Percentiles rank a stretch among this genome's conserved stretches.
Evolutionary conservation across 2,797 vertebrate species (phyloP).

Genomic region (Chaenodraco wilsoni): DNA sequence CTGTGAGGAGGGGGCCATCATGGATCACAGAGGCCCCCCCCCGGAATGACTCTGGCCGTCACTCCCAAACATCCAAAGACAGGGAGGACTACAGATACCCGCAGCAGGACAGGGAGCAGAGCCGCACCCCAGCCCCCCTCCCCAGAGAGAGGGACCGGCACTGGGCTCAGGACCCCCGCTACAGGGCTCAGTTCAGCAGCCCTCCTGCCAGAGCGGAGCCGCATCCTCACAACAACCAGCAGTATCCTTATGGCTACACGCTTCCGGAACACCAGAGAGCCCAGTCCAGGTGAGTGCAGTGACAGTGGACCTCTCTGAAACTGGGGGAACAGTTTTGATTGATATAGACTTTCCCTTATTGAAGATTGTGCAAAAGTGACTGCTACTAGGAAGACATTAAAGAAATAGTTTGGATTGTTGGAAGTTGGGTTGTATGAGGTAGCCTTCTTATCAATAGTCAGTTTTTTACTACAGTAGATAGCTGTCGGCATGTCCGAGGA

Average conservation of each 20-base stretch:
- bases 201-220: slow-evolving; percentile 59
- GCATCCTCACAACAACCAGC: slow-evolving; percentile 54
- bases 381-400: neutral
- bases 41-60: slow-evolving; percentile 42
- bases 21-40: slow-evolving; percentile 74
- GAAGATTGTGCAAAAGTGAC: neutral
- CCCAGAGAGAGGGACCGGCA: slow-evolving; percentile 61
- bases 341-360: neutral
- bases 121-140: slow-evolving; percentile 40
- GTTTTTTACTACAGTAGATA: too few relatives aligned
- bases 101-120: slow-evolving; percentile 55
- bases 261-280: slow-evolving; percentile 58
- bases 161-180: slow-evolving; percentile 62
- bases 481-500: too few relatives aligned
- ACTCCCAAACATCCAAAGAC: slow-evolving; percentile 54
- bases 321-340: too few relatives aligned
- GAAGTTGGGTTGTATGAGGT: too few relatives aligned
- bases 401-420: too few relatives aligned
- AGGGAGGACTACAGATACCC: slow-evolving; percentile 62
- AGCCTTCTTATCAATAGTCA: too few relatives aligned
- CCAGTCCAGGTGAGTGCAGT: slow-evolving; percentile 72
- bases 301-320: neutral
- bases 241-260: slow-evolving; percentile 53
- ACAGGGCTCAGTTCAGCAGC: slow-evolving; percentile 46
- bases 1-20: slow-evolving; percentile 39